Evolutionary conservation across 2,113 vertebrate genomes (phyloP), one percentile per base, ranked within the genome.

Genomic region (Mugil cephalus): DNA sequence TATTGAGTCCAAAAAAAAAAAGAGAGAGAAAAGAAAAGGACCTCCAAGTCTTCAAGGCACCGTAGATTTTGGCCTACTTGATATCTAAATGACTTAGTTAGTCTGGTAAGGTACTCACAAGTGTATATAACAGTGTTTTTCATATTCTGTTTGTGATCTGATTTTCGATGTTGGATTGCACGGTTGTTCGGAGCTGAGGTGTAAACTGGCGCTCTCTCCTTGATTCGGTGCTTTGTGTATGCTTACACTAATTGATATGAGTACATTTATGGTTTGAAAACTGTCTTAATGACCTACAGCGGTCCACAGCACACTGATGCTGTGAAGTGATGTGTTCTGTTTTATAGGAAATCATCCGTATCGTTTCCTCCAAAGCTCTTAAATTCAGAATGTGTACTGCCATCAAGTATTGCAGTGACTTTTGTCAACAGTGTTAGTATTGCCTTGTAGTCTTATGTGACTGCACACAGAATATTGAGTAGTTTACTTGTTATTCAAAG

Each of bases 381-480:
- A 87, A 85, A 85, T 87, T 80, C 68, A 78, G 79, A 87, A 84
- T 83, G 83, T 91, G 83, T 85, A 70, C 76, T 86, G 87, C 82
- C 87, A 79, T 82, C 70, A 61, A 77, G 85, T 74, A 79, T 87
- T 86, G 72, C 91, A 88, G 87, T 74, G 70, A 87, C 67, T 73
- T n/a, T 87, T 83, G 79, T 91, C 80, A 87, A 80, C 90, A 93
- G 90, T 92, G 91, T 93, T 92, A 91, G 90, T 82, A 65, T 87
- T 83, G 83, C 67, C 77, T 87, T 91, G 83, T 85, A 80, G 85
- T 85, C 67, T 24, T 35, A 42, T 19, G 68, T 59, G 70, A 80
- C 85, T 81, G 91, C 81, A 68, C 82, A 88, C 86, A 89, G 82
- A 87, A 74, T 83, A 83, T 82, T 43, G 52, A 87, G 80, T 84